Evolutionary conservation across 2,113 vertebrate genomes (phyloP).

Genomic region (Callipepla squamata): DNA sequence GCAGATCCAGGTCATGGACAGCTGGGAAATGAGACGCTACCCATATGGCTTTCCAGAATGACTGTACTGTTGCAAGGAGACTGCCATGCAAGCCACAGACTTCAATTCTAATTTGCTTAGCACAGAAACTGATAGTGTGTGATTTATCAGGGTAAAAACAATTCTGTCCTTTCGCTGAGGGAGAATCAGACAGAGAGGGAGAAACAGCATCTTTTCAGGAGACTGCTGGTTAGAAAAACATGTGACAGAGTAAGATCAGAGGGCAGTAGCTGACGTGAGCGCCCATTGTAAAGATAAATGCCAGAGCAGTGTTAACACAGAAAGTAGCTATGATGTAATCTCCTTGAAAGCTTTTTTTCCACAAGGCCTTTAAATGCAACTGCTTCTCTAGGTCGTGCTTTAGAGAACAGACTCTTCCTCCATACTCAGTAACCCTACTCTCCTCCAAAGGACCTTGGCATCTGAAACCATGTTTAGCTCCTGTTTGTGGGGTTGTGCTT

Average conservation of each 20-base stretch:
- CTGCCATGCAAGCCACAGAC: background rate
- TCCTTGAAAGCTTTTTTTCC: slow-evolving; percentile 58
- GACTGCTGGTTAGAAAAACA: slow-evolving; percentile 6
- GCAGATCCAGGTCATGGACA: background rate
- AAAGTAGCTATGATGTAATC: slow-evolving; percentile 61
- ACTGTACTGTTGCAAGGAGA: background rate
- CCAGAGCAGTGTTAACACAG: background rate
- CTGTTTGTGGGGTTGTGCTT: background rate
- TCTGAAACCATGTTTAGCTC: background rate
- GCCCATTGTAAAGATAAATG: slow-evolving; percentile 50
- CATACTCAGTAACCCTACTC: background rate
- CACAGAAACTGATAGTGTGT: background rate
- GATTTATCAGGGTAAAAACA: slow-evolving; percentile 23
- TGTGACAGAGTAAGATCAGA: slow-evolving; percentile 13
- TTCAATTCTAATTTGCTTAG: background rate
- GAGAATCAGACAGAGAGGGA: background rate
- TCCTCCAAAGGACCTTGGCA: slow-evolving; percentile 18
- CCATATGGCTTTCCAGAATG: background rate
- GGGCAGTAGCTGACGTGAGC: slow-evolving; percentile 34
- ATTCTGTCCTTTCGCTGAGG: background rate
- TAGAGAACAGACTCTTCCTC: slow-evolving; percentile 8
- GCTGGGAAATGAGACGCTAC: accelerated
- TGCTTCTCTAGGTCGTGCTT: background rate
- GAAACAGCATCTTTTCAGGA: accelerated
- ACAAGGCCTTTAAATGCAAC: slow-evolving; percentile 30